Conservation (phyloP, 1,140 invertebrate genomes). For the Danaus melanippus region DNA sequence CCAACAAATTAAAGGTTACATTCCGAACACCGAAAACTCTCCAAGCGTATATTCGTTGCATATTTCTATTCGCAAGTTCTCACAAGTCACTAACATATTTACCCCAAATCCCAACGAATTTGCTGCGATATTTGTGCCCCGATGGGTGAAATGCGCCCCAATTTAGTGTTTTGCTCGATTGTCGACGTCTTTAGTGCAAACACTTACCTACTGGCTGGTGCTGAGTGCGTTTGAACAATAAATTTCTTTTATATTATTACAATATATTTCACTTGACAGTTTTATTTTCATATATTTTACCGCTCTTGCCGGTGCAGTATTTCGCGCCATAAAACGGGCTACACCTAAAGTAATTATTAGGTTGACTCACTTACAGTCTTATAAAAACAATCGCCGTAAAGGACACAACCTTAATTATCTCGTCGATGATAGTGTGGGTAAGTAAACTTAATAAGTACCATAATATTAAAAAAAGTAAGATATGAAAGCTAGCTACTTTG, state of each 20-base stretch:
- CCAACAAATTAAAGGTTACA: too few species aligned
- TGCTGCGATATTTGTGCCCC: constrained; percentile 6
- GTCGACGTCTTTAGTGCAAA: constrained; percentile 10
- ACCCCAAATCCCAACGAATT: constrained; percentile 7
- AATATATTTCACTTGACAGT: constrained; percentile 30
- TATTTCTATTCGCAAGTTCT: too few species aligned
- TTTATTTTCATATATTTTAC: constrained; percentile 33
- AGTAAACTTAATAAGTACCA: too few species aligned
- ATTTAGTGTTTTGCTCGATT: constrained; percentile 9
- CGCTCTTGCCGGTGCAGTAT: constrained; percentile 18
- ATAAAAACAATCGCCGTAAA: constrained; percentile 9
- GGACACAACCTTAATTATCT: too few species aligned
- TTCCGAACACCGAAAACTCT: too few species aligned
- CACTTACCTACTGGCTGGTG: constrained; percentile 21
- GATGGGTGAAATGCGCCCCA: constrained; percentile 4
- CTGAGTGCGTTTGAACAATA: constrained; percentile 28
- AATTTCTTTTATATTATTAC: constrained; percentile 34
- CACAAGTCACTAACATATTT: constrained; percentile 2
- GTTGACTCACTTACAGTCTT: constrained; percentile 13
- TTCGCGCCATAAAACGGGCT: constrained; percentile 16
- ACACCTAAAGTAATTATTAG: constrained; percentile 18
- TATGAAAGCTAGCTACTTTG: too few species aligned
- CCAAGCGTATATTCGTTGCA: too few species aligned
- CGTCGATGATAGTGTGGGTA: too few species aligned
- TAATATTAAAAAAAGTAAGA: too few species aligned